A percentile compares a stretch with the other conserved stretches of the same genome.
These are phyloP conservation scores for Morpho deidamia DNA, from an alignment of 2,888 invertebrate genomes.

Conservation along the genomic window DNA sequence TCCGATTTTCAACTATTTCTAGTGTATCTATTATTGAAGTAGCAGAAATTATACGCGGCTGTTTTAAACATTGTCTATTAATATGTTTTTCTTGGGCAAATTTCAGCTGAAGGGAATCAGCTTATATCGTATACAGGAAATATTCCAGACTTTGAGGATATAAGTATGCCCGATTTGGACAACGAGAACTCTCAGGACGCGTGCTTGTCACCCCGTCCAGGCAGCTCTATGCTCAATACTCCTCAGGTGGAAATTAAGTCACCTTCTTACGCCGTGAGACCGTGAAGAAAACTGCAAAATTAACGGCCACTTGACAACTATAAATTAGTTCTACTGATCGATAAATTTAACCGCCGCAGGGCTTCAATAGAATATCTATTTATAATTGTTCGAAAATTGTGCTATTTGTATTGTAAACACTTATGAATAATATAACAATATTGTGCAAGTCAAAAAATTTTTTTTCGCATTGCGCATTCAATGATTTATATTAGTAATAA, in stretches of 20 bases:
- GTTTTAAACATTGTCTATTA: slow-evolving; percentile 8
- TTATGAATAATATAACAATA: too few relatives aligned
- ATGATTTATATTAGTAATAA: too few relatives aligned
- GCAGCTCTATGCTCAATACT: slow-evolving; percentile 57
- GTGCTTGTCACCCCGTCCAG: slow-evolving; percentile 39
- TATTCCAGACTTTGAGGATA: slow-evolving; percentile 76
- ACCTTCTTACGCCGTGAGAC: slow-evolving; percentile 49
- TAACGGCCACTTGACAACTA: too few relatives aligned
- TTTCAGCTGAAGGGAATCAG: slow-evolving; percentile 77
- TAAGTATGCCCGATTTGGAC: slow-evolving; percentile 61
- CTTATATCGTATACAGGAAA: slow-evolving; percentile 76
- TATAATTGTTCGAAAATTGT: too few relatives aligned
- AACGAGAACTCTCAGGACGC: slow-evolving; percentile 52
- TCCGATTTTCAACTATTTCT: too few relatives aligned
- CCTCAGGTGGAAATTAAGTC: slow-evolving; percentile 54
- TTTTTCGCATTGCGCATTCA: too few relatives aligned
- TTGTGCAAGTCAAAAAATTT: too few relatives aligned
- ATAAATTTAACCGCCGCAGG: too few relatives aligned
- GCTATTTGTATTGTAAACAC: too few relatives aligned
- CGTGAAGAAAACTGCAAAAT: slow-evolving; percentile 35
- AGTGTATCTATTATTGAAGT: too few relatives aligned
- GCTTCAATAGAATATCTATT: too few relatives aligned
- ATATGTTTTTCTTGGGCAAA: slow-evolving; percentile 34
- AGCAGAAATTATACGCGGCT: not conserved
- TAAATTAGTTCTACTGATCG: too few relatives aligned